Evolutionary conservation across 1,140 invertebrate species (phyloP), one percentile per base, ranked within the genome.

Genomic region (Patella vulgata): DNA sequence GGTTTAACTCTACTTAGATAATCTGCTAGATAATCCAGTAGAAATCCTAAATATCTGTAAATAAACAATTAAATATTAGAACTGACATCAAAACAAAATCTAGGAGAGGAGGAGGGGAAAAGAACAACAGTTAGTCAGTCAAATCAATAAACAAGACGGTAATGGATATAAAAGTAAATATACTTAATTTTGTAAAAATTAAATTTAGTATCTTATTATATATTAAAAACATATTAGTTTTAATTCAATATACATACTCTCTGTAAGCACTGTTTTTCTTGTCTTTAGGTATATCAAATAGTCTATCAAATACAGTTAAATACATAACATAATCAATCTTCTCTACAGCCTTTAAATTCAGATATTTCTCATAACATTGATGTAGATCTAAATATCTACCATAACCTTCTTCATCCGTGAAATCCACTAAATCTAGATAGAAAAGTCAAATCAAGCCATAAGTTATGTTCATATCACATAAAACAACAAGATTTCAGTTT

Each of bases 321-420:
- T 98, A 99, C 1, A 91, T 92, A 25, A 99, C 94, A 80, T 99
- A 99, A 84, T 99, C 97, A 21, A 96, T 89, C 88, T 94, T 97
- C 88, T 97, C 94, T 66, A 98, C 91, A 30, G 95, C 96, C 85
- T 99, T 98, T 14, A 99, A 86, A 82, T 99, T 99, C 5, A 99
- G 90, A 78, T 93, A 99, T 75, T 93, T 94, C 75, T 95, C 93
- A 85, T 95, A 98, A 78, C 95, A 95, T 83, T 96, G 92, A 83
- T 99, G 96, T n/a, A 99, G 87, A 87, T 99, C 98, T 28, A 99
- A 87, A 85, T 97, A 99, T 83, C 96, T 96, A 17, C 98, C 98
- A 87, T 98, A 99, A 14, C 97, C 97, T 87, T 99, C 98, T 86
- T 99, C 98, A 85, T 99, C 98, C n/a, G 94, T 96, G 79, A 99